These are phyloP conservation scores for Laticauda colubrina DNA, from an alignment of 2,113 vertebrate genomes.

Conservation along the genomic window DNA sequence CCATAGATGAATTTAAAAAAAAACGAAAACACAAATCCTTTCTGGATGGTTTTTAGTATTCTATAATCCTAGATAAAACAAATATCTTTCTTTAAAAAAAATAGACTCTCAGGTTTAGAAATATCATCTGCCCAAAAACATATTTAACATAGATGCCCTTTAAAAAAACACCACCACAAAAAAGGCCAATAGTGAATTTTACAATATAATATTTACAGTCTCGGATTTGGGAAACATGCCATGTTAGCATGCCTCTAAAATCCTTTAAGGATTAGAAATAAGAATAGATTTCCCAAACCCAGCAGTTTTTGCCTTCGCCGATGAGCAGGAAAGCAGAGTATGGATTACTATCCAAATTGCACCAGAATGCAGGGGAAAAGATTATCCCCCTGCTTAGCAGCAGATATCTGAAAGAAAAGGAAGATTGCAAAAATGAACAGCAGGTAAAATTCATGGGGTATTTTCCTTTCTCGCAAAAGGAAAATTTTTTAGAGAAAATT, in stretches of 20 bases:
- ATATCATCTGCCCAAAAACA: neutral
- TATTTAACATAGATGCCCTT: neutral
- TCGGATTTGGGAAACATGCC: neutral
- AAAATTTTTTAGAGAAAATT: neutral
- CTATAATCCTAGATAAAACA: slow-evolving; percentile 15
- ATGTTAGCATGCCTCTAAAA: slow-evolving; percentile 3
- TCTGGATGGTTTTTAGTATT: slow-evolving; percentile 15
- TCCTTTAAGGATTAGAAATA: slow-evolving; percentile 28
- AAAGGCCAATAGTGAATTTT: neutral
- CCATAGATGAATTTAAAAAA: neutral
- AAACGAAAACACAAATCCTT: neutral
- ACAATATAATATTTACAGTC: neutral
- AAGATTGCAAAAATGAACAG: neutral
- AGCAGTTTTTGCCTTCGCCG: slow-evolving; percentile 2
- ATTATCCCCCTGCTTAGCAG: neutral
- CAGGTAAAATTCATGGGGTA: neutral
- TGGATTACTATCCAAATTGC: neutral
- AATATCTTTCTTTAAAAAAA: slow-evolving; percentile 13
- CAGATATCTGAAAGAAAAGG: neutral
- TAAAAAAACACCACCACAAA: neutral
- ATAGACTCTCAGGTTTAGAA: slow-evolving; percentile 20
- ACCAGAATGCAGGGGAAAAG: neutral
- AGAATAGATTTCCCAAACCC: slow-evolving; percentile 10
- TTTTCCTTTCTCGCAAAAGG: neutral
- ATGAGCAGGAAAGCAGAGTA: neutral